phyloP scores from a whole-genome alignment of 2,113 vertebrate genomes.

The Macrotis lagotis region DNA sequence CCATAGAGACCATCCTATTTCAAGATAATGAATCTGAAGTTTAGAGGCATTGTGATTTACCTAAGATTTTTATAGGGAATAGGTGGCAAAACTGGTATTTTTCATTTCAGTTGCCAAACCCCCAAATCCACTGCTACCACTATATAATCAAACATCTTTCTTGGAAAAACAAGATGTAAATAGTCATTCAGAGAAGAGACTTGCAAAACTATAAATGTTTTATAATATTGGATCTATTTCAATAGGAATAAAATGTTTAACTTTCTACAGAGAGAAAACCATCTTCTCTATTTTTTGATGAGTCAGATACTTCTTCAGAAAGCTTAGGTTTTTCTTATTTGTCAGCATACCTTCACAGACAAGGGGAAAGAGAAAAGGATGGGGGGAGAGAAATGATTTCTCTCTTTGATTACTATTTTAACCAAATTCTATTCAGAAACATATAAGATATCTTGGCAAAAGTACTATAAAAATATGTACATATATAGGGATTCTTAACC shows the following conservation, averaged over 20 bases:
- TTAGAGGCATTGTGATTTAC: neutral
- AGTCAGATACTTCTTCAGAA: slow-evolving; percentile 62
- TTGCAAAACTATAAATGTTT: slow-evolving; percentile 63
- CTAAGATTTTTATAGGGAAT: neutral
- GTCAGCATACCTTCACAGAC: slow-evolving; percentile 41
- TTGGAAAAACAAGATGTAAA: slow-evolving; percentile 48
- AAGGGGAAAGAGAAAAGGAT: slow-evolving; percentile 48
- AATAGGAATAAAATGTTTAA: slow-evolving; percentile 33
- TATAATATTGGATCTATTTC: slow-evolving; percentile 66
- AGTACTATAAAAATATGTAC: slow-evolving; percentile 20
- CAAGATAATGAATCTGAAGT: neutral
- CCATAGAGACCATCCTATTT: neutral
- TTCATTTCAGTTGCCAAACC: neutral
- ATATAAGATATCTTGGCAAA: slow-evolving; percentile 15
- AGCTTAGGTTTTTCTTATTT: slow-evolving; percentile 67
- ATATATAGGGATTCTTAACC: neutral
- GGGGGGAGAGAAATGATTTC: slow-evolving; percentile 6
- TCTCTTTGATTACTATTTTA: slow-evolving; percentile 42
- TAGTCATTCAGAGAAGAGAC: slow-evolving; percentile 8
- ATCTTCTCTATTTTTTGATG: slow-evolving; percentile 73
- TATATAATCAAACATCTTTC: neutral
- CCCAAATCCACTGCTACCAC: neutral
- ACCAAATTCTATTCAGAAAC: slow-evolving; percentile 21
- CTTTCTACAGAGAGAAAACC: slow-evolving; percentile 64
- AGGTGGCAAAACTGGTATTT: neutral